A percentile compares a stretch with the other conserved stretches of the same genome.
These are phyloP conservation scores for Diadegma fenestrale DNA, from an alignment of 2,888 invertebrate genomes.

Conservation along the genomic window DNA sequence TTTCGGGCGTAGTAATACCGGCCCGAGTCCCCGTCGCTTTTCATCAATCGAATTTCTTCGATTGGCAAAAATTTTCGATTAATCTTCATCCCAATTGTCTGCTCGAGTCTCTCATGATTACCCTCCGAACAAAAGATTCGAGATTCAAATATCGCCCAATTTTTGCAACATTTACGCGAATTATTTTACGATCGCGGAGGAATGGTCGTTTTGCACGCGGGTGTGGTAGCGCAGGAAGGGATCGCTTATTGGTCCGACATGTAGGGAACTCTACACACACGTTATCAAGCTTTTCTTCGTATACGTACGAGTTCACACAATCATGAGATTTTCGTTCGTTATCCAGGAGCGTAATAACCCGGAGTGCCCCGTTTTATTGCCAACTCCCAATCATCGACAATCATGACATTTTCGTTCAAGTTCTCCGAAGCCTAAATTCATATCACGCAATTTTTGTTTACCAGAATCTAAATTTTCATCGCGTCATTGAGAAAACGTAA, in stretches of 20 bases:
- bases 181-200: constrained; percentile 72
- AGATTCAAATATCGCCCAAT: background rate
- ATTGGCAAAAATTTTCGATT: background rate
- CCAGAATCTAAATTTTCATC: background rate
- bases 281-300: constrained; percentile 69
- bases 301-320: constrained; percentile 72
- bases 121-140: background rate
- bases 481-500: background rate
- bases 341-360: constrained; percentile 71
- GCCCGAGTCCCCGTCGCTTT: constrained; percentile 32
- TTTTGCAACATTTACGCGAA: constrained; percentile 34
- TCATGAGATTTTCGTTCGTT: constrained; percentile 72
- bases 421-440: background rate
- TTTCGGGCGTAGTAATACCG: constrained; percentile 78
- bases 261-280: constrained; percentile 73
- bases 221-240: constrained; percentile 72
- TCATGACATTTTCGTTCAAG: background rate
- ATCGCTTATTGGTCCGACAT: constrained; percentile 75
- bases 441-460: background rate
- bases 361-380: constrained; percentile 8
- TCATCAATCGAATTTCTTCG: background rate
- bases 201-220: constrained; percentile 73
- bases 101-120: background rate
- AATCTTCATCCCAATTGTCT: constrained; percentile 32
- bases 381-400: background rate